Evolutionary conservation across 2,888 invertebrate species (phyloP), one percentile per base, ranked within the genome.

Genomic region (Iselma pallidipennis): DNA sequence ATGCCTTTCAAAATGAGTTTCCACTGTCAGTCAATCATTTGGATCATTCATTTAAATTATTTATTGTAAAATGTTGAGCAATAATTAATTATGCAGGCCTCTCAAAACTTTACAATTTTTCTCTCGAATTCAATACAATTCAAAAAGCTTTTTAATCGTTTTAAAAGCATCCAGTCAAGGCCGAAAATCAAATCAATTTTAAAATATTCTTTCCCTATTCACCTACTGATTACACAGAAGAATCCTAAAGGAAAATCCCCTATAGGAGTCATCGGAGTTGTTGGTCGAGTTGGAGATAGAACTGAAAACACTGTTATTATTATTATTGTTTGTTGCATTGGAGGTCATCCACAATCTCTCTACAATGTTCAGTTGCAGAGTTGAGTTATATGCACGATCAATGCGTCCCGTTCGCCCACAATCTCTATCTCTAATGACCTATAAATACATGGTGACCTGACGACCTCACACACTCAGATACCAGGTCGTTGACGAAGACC

Each of bases 351-450:
- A 58, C 62, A 51, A 58, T 55, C 62, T 54, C 58, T 62, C 49
- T n/a, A 29, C 45, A 4, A 21, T 45, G 5, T 4, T 49, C 49
- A 55, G 42, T 19, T 58, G 51, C 55, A 57, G 31, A 48, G 45
- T 45, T 45, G 19, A 33, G 49, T 53, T 57, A 49, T 51, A 31
- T 51, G 51, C 51, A 51, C 14, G 51, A 51, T 51, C 29, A 31
- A 19, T 51, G 29, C 55, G 45, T 16, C 62, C 31, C 45, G 50
- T 29, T 62, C 62, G 49, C 62, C 58, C 58, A 62, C 55, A 58
- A 55, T 28, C 31, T 61, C 51, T 56, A 55, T 62, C 58, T 62
- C 58, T 62, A 51, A 57, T 62, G 62, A 62, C 62, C 62, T 58
- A 62, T 58, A 62, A 62, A 62, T 55, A 62, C 33, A 55, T 55